Evolutionary conservation across 2,888 invertebrate species (phyloP), one percentile per base, ranked within the genome.

Genomic region (Yponomeuta malinellus): DNA sequence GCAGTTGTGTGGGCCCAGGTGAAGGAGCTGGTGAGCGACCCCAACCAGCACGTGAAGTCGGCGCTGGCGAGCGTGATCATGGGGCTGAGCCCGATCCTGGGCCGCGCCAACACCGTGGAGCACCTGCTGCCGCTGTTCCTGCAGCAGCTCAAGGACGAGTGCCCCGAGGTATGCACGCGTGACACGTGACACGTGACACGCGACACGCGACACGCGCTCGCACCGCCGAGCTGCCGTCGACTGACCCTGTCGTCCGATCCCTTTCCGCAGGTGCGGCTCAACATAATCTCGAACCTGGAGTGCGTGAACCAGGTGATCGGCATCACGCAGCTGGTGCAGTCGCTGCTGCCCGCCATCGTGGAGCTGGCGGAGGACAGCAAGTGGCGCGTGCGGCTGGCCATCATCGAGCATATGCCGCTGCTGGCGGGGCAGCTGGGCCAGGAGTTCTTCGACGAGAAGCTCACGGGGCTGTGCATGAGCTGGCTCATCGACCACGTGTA

Each of bases 401-500:
- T 98, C 79, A 98, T 98, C 77, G 98, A 96, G 85, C 98, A 98
- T 83, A 99, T 99, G 99, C 99, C 99, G 0, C 93, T 99, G 1
- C 90, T 99, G 77, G 99, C 99, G 71, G 98, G 98, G 10, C 99
- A 99, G 87, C 92, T 99, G 71, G 98, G 98, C 0, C 97, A 97
- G 73, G 98, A 99, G 83, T 99, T 99, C 93, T 99, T 99, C 81
- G 98, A 99, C 84, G 99, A 99, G 84, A 99, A 99, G 88, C 93
- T 99, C 63, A 98, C 98, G 77, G 95, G 97, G 0, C 93, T 99
- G 0, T 99, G 99, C 91, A 99, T 99, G 98, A 97, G 97, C 6
- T 99, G 99, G 99, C 94, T 99, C 12, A 97, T 98, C 70, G 99
- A 99, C 90, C 99, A 99, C 81, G 98, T 99, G 0, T 99, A 97